A percentile compares a stretch with the other conserved stretches of the same genome.
phyloP scores from a whole-genome alignment of 2,113 vertebrate species.

The Oreochromis aureus region DNA sequence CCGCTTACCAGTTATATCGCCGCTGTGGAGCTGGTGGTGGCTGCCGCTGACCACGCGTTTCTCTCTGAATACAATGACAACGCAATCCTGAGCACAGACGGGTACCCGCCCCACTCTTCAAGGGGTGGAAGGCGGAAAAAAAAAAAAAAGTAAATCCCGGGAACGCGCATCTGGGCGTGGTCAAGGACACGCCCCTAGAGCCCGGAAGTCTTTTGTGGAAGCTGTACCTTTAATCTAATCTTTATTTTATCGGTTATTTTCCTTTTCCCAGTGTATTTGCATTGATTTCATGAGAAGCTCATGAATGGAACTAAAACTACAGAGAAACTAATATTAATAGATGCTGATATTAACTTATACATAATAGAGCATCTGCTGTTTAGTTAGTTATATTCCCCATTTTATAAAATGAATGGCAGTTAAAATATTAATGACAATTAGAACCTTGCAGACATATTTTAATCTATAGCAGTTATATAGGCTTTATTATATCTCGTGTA shows the following conservation, averaged over 20 bases:
- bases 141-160: slow-evolving; percentile 34
- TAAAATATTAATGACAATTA: background rate
- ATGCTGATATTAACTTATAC: background rate
- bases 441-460: background rate
- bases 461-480: background rate
- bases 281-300: background rate
- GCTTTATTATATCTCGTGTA: background rate
- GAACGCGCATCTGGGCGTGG: slow-evolving; percentile 53
- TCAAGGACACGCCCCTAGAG: background rate
- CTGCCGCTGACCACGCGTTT: slow-evolving; percentile 53
- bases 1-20: slow-evolving; percentile 40
- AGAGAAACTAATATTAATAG: background rate
- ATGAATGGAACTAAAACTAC: background rate
- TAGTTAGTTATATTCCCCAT: background rate
- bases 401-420: background rate
- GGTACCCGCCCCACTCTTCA: slow-evolving; percentile 6
- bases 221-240: background rate
- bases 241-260: background rate
- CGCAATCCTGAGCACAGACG: background rate
- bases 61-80: slow-evolving; percentile 52
- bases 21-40: slow-evolving; percentile 1
- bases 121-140: background rate
- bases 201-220: background rate
- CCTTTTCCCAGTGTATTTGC: background rate
- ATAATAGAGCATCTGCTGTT: background rate